Base-by-base conservation (phyloP, 2,888 invertebrate species). In the Oscheius sp. region DNA sequence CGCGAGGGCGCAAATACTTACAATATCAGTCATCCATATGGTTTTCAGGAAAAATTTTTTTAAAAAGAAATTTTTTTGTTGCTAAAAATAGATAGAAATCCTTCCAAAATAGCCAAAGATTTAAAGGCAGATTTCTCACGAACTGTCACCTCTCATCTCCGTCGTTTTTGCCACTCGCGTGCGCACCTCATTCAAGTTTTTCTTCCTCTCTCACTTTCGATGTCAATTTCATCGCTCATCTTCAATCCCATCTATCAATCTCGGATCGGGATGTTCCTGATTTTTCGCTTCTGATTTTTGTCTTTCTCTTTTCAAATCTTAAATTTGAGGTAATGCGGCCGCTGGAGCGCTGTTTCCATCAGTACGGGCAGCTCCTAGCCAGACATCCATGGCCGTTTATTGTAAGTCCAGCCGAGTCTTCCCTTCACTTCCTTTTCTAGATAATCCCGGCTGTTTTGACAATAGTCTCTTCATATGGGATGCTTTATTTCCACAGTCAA, bases 311-410 rank as follows among this genome's bases (percentile, higher is more conserved):
- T 8, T 37, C 37, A 37, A 10, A 10, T 37, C 8, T 25, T 25
- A 20, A 20, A 45, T 15, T 17, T 45, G 46, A 23, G 45, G 58
- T 64, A 64, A 84, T 84, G 84, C 74, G 84, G 29, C 78, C 75
- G 17, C 69, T 84, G 37, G 84, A 84, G 65, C 70, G 72, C 52
- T 75, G 74, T 55, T 84, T 83, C 74, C 74, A 83, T 57, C 52
- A 57, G 29, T 84, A 85, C 66, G 84, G 84, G 20, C 74, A 76
- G 23, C 77, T 74, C 61, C 69, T 84, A 12, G 82, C 83, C 2
- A 58, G 79, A 25, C 77, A 82, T 70, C 84, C 84, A 0, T 80
- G 80, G 70, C 83, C 82, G 4, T 84, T 85, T 55, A 76, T 83
- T 65, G 84, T 83, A 64, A 75, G 76, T 79, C 25, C 37, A 61